Evolutionary conservation across 92 coral and sea anemone species (phyloP).

Genomic region (Plumapathes pennacea): DNA sequence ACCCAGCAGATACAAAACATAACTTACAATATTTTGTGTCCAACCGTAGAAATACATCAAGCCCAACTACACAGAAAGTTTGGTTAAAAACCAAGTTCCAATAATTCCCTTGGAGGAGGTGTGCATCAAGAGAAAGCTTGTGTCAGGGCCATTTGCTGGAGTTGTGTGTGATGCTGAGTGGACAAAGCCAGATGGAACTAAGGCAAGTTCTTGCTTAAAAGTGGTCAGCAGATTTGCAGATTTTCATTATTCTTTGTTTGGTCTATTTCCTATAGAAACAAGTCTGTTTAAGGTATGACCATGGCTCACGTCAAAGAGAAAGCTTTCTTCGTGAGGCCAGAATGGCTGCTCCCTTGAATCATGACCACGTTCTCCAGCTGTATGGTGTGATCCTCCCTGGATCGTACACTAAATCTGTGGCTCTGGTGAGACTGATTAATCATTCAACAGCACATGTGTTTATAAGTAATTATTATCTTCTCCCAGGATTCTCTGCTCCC

Average conservation of each 20-base stretch:
- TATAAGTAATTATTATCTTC: too few relatives aligned
- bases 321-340: constrained; percentile 59
- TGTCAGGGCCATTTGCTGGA: constrained; percentile 63
- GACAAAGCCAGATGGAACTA: constrained; percentile 44
- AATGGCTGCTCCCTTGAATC: constrained; percentile 24
- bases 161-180: constrained; percentile 51
- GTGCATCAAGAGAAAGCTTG: constrained; percentile 21
- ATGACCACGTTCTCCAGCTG: constrained; percentile 55
- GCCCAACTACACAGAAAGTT: constrained; percentile 13
- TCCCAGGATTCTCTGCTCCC: too few relatives aligned
- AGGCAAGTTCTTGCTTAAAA: constrained; percentile 17
- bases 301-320: constrained; percentile 15
- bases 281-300: constrained; percentile 59
- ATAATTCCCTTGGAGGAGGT: constrained; percentile 51
- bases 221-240: not conserved
- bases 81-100: constrained; percentile 37
- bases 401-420: constrained; percentile 49
- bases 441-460: too few relatives aligned
- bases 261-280: constrained; percentile 11
- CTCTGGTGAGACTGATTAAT: constrained; percentile 33
- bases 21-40: too few relatives aligned
- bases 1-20: not conserved
- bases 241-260: not conserved
- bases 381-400: constrained; percentile 67
- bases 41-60: constrained; percentile 28